Evolutionary conservation across 2,888 invertebrate species (phyloP), one percentile per base, ranked within the genome.

Genomic region (Gandaritis pyraliata): DNA sequence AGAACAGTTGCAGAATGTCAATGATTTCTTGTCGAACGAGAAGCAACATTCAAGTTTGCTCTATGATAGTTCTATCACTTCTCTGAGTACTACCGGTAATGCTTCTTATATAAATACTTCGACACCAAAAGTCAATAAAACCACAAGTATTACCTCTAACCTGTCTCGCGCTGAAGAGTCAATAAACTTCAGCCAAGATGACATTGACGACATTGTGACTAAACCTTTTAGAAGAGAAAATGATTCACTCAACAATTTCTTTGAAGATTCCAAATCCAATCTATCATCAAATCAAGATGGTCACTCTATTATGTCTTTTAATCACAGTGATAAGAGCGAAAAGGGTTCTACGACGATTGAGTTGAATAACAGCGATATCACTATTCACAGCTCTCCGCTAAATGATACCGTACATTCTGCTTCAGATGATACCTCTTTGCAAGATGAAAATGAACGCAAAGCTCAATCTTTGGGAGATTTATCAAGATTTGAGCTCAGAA

Each of bases 381-480:
- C 95, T 4, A 94, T 96, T 43, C 96, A 96, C 75, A 95, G 95
- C 77, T 94, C 94, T 11, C 94, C 95, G 41, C 86, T 93, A 47
- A 94, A 94, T 58, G 90, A 91, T 30, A 89, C 91, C 4, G 76
- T 77, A 5, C 82, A 81, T 66, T 90, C 90, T n/a, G 79, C 73
- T 1, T 88, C 90, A 8, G 91, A 88, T 66, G 90, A 93, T 70
- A 82, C 88, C 10, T 93, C 93, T 0, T 83, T 88, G 58, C 81
- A 88, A 59, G 93, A 93, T 65, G 94, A 94, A 52, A 94, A 95
- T 68, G 94, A 94, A 76, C 88, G 96, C 15, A 96, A 95, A 86
- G 96, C 96, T 1, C 95, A 96, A 0, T 96, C 96, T 39, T 90
- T 96, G 1, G 96, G 96, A 0, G 96, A 97, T 83, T 86, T 97